Evolutionary conservation across 2,113 vertebrate genomes (phyloP).

Genomic region (Nestor notabilis): DNA sequence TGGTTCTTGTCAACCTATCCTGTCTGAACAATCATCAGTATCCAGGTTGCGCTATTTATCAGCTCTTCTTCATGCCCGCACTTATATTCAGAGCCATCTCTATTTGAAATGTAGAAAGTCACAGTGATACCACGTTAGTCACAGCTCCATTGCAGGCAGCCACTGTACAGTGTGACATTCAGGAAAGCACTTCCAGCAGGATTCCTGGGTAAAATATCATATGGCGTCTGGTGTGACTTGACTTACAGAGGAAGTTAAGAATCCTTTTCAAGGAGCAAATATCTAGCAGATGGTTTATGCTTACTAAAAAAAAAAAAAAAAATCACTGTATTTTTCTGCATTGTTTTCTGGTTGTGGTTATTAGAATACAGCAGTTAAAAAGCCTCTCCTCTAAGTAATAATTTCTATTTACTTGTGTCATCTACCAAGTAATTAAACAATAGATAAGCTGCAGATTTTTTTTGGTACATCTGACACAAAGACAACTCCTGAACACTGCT

Average conservation of each 20-base stretch:
- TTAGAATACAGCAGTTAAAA: conserved; percentile 32
- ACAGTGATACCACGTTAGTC: conserved; percentile 70
- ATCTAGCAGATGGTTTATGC: conserved; percentile 38
- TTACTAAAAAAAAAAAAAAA: neutral
- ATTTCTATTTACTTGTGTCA: conserved; percentile 37
- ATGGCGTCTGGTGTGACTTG: conserved; percentile 24
- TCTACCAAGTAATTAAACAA: conserved; percentile 24
- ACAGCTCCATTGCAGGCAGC: conserved; percentile 19
- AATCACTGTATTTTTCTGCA: conserved; percentile 27
- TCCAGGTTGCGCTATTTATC: conserved; percentile 77
- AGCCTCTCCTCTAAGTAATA: neutral
- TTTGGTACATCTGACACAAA: conserved; percentile 55
- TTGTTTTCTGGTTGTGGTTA: conserved; percentile 40
- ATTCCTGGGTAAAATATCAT: conserved; percentile 36
- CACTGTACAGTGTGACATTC: conserved; percentile 19
- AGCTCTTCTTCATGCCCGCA: conserved; percentile 57
- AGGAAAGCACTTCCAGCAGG: conserved; percentile 59
- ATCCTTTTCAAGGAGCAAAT: conserved; percentile 37
- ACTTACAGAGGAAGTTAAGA: conserved; percentile 34
- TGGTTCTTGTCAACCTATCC: conserved; percentile 63
- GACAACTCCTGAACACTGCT: conserved; percentile 49
- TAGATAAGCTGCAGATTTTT: neutral
- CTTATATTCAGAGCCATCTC: conserved; percentile 63
- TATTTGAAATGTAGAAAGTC: conserved; percentile 70
- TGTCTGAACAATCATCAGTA: conserved; percentile 47